phyloP scores from a whole-genome alignment of 1,140 invertebrate genomes.

The Solen grandis region DNA sequence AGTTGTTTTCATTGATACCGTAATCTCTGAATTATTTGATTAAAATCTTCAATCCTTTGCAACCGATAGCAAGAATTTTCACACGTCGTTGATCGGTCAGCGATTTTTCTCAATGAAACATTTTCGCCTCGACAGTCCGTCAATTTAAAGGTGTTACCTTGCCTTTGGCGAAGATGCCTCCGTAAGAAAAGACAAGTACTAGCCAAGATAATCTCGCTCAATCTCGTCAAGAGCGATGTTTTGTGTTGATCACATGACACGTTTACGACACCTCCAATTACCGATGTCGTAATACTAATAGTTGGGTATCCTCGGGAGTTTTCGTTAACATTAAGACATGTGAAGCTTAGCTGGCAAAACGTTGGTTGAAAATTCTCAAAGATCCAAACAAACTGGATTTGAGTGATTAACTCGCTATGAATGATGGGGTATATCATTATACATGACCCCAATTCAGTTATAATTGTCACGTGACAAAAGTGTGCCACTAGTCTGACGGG shows the following conservation, averaged over 20 bases:
- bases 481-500: too few relatives aligned
- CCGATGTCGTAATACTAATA: slow-evolving; percentile 39
- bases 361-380: neutral
- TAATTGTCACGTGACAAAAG: slow-evolving; percentile 40
- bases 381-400: slow-evolving; percentile 15
- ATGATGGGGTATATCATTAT: slow-evolving; percentile 33
- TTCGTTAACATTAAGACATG: slow-evolving; percentile 9
- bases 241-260: slow-evolving; percentile 18
- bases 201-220: slow-evolving; percentile 14
- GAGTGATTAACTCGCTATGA: neutral
- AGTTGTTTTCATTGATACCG: too few relatives aligned
- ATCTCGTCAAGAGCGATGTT: slow-evolving; percentile 15
- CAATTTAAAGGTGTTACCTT: slow-evolving; percentile 16
- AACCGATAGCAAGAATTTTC: too few relatives aligned
- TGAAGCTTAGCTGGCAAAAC: slow-evolving; percentile 27
- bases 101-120: too few relatives aligned
- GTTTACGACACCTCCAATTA: slow-evolving; percentile 35
- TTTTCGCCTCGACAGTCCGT: too few relatives aligned
- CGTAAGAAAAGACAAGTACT: neutral
- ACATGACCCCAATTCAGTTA: slow-evolving; percentile 34
- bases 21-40: too few relatives aligned
- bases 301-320: slow-evolving; percentile 16
- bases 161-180: slow-evolving; percentile 6
- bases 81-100: too few relatives aligned
- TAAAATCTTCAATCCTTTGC: too few relatives aligned